Percentiles rank a stretch among this genome's conserved stretches.
phyloP scores from a whole-genome alignment of 2,797 vertebrate genomes.

The Gorsachius magnificus region DNA sequence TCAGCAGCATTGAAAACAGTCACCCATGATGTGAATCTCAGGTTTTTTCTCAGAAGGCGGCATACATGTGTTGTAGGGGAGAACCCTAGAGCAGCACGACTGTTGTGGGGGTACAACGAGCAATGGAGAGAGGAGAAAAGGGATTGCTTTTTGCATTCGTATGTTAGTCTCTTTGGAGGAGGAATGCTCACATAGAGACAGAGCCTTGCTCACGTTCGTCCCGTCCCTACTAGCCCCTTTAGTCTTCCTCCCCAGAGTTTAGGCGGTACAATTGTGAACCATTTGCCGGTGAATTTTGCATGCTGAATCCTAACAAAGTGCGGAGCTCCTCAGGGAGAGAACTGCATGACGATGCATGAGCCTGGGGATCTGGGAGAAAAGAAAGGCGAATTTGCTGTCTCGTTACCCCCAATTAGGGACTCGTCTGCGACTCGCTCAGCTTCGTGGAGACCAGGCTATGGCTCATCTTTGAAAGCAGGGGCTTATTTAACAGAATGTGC shows the following conservation, averaged over 20 bases:
- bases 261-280: not conserved
- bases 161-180: not conserved
- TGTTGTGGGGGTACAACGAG: rapidly evolving
- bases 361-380: not conserved
- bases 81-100: not conserved
- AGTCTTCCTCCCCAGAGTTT: not conserved
- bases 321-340: not conserved
- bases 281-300: not conserved
- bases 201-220: rapidly evolving
- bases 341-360: not conserved
- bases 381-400: not conserved
- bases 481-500: not conserved
- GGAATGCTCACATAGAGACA: not conserved
- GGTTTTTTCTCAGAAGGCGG: not conserved
- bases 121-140: not conserved
- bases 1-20: not conserved
- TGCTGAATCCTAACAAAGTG: not conserved
- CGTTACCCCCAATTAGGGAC: not conserved
- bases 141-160: not conserved
- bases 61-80: rapidly evolving
- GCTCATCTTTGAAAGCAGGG: not conserved
- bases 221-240: not conserved
- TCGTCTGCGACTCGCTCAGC: not conserved
- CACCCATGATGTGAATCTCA: not conserved
- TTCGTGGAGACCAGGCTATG: rapidly evolving